Percentiles rank a stretch among this genome's conserved stretches.
These are phyloP conservation scores for Empidonax alnorum DNA, from an alignment of 2,113 vertebrate species.

Conservation along the genomic window DNA sequence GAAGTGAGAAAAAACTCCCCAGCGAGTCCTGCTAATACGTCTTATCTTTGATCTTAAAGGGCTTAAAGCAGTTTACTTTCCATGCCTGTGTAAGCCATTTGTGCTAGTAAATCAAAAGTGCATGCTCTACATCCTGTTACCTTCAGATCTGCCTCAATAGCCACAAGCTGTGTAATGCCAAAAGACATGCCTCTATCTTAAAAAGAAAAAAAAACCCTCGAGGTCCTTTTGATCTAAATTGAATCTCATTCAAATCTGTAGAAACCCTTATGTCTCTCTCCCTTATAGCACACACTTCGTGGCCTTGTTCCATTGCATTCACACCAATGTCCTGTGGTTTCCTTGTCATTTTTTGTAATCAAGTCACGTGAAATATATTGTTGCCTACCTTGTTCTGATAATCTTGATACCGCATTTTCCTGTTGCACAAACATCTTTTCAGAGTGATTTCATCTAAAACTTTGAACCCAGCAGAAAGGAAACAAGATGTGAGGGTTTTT, in stretches of 20 bases:
- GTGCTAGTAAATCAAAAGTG: slow-evolving; percentile 27
- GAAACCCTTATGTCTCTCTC: not conserved
- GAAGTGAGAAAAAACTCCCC: slow-evolving; percentile 38
- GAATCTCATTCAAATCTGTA: slow-evolving; percentile 34
- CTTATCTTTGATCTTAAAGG: slow-evolving; percentile 45
- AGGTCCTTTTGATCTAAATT: slow-evolving; percentile 38
- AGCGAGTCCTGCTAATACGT: not conserved
- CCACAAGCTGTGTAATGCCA: slow-evolving; percentile 47
- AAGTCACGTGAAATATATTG: slow-evolving; percentile 62
- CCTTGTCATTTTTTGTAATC: slow-evolving; percentile 50
- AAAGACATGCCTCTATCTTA: slow-evolving; percentile 14
- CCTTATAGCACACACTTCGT: not conserved
- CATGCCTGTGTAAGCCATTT: slow-evolving; percentile 5
- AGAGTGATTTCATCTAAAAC: slow-evolving; percentile 68
- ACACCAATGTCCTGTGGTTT: not conserved
- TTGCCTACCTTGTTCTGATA: slow-evolving; percentile 74
- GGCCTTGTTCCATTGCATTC: slow-evolving; percentile 33
- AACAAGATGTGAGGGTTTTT: slow-evolving; percentile 50
- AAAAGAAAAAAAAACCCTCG: not conserved
- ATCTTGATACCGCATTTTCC: slow-evolving; percentile 79
- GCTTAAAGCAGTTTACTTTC: slow-evolving; percentile 50
- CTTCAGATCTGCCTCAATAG: slow-evolving; percentile 37
- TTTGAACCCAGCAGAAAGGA: slow-evolving; percentile 58
- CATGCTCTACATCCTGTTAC: slow-evolving; percentile 30
- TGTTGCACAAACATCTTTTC: slow-evolving; percentile 77